Evolutionary conservation across 2,113 vertebrate genomes (phyloP).

Genomic region (Caranx melampygus): DNA sequence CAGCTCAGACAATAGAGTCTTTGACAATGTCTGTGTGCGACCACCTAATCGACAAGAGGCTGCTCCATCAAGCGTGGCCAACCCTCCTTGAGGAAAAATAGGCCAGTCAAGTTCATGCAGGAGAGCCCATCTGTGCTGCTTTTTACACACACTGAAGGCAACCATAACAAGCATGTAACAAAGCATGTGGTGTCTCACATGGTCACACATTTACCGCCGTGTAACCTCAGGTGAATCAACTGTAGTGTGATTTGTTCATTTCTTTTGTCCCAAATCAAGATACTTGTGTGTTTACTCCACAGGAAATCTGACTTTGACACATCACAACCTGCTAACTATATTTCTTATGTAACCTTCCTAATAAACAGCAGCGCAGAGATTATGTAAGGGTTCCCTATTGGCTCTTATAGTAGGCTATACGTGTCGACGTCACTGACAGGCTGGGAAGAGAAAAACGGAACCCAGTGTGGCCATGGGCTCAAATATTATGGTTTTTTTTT

Average conservation of each 20-base stretch:
- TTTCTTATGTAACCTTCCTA: conserved; percentile 69
- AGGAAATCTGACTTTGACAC: background rate
- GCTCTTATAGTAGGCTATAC: conserved; percentile 50
- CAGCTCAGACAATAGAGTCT: conserved; percentile 57
- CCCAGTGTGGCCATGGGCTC: conserved; percentile 4
- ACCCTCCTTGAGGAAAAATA: conserved; percentile 22
- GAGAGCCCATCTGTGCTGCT: conserved; percentile 33
- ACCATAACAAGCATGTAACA: conserved; percentile 1
- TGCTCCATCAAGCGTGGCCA: conserved; percentile 36
- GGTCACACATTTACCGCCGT: background rate
- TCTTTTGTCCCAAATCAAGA: background rate
- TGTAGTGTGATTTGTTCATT: background rate
- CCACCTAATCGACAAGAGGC: conserved; percentile 43
- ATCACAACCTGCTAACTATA: conserved; percentile 21
- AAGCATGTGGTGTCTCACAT: conserved; percentile 17
- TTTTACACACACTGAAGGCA: background rate
- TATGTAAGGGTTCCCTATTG: conserved; percentile 69
- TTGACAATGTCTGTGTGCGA: conserved; percentile 24
- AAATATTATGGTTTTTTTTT: background rate
- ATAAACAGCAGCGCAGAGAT: conserved; percentile 49
- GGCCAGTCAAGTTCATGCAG: conserved; percentile 9
- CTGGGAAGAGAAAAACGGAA: conserved; percentile 2
- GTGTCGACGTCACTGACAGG: conserved; percentile 61
- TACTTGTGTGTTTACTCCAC: background rate
- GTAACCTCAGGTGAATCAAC: background rate